phyloP scores from a whole-genome alignment of 2,113 vertebrate genomes.

The Cinclus cinclus region DNA sequence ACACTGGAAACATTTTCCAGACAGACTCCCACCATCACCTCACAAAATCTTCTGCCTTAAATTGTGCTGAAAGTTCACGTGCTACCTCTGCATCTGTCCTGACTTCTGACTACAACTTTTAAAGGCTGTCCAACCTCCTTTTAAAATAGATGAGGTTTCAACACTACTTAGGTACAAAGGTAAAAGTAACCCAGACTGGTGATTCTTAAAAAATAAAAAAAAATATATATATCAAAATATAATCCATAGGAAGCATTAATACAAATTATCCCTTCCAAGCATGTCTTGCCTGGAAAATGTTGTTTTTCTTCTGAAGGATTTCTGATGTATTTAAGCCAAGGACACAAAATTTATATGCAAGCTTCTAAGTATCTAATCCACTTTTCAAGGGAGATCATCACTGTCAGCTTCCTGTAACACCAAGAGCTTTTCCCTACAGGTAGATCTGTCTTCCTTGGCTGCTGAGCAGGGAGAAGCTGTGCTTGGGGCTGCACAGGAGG shows the following conservation, averaged over 20 bases:
- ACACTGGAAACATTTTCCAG: background rate
- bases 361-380: background rate
- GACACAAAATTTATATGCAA: background rate
- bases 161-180: background rate
- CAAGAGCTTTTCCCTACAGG: background rate
- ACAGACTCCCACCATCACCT: background rate
- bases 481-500: background rate
- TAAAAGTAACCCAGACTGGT: background rate
- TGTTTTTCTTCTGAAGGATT: background rate
- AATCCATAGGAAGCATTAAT: background rate
- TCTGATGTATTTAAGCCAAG: background rate
- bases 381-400: background rate
- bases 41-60: background rate
- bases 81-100: background rate
- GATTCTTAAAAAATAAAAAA: background rate
- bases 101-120: accelerated
- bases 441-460: background rate
- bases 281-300: background rate
- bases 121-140: background rate
- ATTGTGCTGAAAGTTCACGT: background rate
- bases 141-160: background rate
- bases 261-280: background rate
- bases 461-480: background rate
- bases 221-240: background rate
- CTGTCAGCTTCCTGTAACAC: background rate